Evolutionary conservation across 2,113 vertebrate genomes (phyloP), one percentile per base, ranked within the genome.

Genomic region (Gopherus evgoodei): DNA sequence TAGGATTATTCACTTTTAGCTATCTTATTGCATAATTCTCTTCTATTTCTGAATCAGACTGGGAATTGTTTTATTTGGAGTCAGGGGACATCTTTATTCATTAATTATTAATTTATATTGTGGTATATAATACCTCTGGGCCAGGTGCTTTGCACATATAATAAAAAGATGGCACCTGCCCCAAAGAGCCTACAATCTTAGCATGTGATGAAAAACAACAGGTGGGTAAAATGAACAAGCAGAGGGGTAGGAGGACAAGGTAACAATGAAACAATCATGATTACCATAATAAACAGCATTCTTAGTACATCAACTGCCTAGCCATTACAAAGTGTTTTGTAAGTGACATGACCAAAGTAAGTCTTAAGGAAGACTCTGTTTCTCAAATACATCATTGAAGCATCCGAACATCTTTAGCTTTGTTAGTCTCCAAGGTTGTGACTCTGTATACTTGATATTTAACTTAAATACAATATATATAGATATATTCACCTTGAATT

Each of bases 31-130:
- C 35, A 38, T 38, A 62, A 62, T 38, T 72, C 22, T 75, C 38
- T 75, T 75, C 72, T 76, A 25, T 47, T 76, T 44, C 11, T 76
- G 84, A 93, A 94, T 94, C 62, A 88, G 88, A 92, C 82, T 79
- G 12, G 72, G 80, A 94, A 84, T 94, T 78, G 47, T 47, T 81
- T 50, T 90, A 3, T 90, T 53, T 95, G 53, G 50, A 75, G 19
- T 94, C 62, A 90, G 78, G 91, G 92, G 53, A 19, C 1, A 4
- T 56, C 92, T 57, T 21, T 95, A 12, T 94, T 94, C 92, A 75
- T 94, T 93, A 22, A 38, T 38, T 76, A 47, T 76, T 76, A 25
- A 27, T 76, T 76, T 24, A 44, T 76, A 72, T 92, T 93, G 83
- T 79, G 75, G 22, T 88, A 75, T 38, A 38, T 38, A 38, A 38